Conservation (phyloP, 2,888 invertebrate genomes). For the Stenoptilia bipunctidactyla region DNA sequence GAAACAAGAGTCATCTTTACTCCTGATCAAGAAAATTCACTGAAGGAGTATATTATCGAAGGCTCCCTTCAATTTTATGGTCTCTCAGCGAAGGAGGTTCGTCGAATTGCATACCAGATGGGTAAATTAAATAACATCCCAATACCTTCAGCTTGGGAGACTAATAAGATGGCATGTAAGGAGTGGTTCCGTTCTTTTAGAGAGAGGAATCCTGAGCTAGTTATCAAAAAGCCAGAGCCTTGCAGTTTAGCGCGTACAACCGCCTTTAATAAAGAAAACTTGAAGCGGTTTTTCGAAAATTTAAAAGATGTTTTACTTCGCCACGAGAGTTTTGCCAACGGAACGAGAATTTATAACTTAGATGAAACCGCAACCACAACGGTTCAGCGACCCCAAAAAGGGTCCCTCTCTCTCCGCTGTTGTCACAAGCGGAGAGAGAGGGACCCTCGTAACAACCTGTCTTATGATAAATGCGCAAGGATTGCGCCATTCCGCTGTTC, state of each 20-base stretch:
- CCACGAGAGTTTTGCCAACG: slow-evolving; percentile 10
- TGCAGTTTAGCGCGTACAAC: slow-evolving; percentile 15
- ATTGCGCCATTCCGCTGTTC: slow-evolving; percentile 12
- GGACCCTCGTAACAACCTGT: slow-evolving; percentile 14
- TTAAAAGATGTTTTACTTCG: slow-evolving; percentile 12
- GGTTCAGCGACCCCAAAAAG: slow-evolving; percentile 4
- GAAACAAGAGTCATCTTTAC: slow-evolving; percentile 2
- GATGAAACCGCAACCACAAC: slow-evolving; percentile 15
- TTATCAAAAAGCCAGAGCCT: slow-evolving; percentile 10
- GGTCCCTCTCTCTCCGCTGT: too few relatives aligned
- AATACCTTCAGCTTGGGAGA: slow-evolving; percentile 10
- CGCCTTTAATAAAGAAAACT: slow-evolving; percentile 11
- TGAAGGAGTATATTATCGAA: slow-evolving; percentile 1
- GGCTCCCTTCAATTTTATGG: slow-evolving; percentile 1
- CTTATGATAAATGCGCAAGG: slow-evolving; percentile 13
- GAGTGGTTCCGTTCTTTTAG: slow-evolving; percentile 12
- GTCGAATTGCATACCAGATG: slow-evolving; percentile 11
- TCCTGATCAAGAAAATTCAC: neutral
- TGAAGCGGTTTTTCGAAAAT: slow-evolving; percentile 11
- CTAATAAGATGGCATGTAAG: slow-evolving; percentile 10
- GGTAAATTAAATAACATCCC: slow-evolving; percentile 13
- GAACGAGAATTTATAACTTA: slow-evolving; percentile 7
- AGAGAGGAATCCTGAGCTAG: slow-evolving; percentile 5
- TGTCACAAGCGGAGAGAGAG: slow-evolving; percentile 10
- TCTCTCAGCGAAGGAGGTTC: slow-evolving; percentile 1